Conservation (phyloP, 2,797 vertebrate genomes). For the Bovichtus diacanthus region DNA sequence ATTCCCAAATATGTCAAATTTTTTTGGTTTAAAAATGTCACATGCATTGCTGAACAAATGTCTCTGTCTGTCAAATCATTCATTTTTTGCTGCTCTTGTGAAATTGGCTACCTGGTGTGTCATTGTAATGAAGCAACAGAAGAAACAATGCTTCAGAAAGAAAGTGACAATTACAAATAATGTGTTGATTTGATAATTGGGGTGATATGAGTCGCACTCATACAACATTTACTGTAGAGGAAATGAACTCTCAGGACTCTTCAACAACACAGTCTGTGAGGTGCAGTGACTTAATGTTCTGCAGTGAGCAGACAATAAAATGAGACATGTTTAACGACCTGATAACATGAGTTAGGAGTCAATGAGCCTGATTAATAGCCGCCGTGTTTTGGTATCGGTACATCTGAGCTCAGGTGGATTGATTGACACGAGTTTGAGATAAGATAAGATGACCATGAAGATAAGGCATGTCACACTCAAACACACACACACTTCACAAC, state of each 20-base stretch:
- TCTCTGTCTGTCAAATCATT: neutral
- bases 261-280: neutral
- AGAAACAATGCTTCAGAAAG: neutral
- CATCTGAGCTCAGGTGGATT: slow-evolving; percentile 3
- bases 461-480: slow-evolving; percentile 28
- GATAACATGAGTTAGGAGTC: neutral
- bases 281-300: slow-evolving; percentile 1
- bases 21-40: neutral
- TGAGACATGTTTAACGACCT: neutral
- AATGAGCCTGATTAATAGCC: neutral
- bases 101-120: neutral
- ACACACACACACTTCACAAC: slow-evolving; percentile 30
- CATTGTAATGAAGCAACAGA: slow-evolving; percentile 5
- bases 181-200: neutral
- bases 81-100: neutral
- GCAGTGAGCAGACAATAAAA: neutral
- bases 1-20: no score
- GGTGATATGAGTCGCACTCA: neutral
- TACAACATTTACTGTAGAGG: neutral
- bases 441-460: slow-evolving; percentile 21
- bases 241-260: neutral
- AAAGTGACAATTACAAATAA: slow-evolving; percentile 3
- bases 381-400: neutral
- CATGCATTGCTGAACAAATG: neutral
- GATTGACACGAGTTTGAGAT: slow-evolving; percentile 44